Conservation (phyloP, 2,113 vertebrate species). For the Mionectes macconnelli region DNA sequence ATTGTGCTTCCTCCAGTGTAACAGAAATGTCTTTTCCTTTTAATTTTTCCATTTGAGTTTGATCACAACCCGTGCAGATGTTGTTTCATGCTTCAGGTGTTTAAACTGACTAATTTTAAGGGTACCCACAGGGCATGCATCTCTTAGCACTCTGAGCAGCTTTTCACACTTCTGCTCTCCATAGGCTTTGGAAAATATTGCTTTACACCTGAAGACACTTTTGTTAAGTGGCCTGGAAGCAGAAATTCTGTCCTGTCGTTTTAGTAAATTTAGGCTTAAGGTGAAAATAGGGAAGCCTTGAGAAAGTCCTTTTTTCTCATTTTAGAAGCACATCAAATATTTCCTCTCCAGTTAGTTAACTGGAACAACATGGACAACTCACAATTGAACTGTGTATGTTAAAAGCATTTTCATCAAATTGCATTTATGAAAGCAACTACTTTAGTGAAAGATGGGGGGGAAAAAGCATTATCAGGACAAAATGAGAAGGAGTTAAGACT, state of each 20-base stretch:
- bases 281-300: not conserved
- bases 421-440: not conserved
- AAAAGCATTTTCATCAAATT: not conserved
- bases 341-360: not conserved
- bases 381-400: not conserved
- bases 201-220: conserved; percentile 23
- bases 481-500: not conserved
- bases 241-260: not conserved
- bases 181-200: not conserved
- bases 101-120: conserved; percentile 34
- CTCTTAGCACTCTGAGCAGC: conserved; percentile 50
- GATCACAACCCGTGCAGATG: not conserved
- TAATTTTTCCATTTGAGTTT: conserved; percentile 32
- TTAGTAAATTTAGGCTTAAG: not conserved
- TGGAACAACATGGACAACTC: not conserved
- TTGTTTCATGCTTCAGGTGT: conserved; percentile 43
- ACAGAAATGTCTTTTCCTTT: not conserved
- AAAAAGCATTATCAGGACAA: not conserved
- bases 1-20: not conserved
- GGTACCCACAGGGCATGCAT: not conserved
- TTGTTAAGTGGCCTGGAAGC: conserved; percentile 41
- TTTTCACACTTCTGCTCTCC: conserved; percentile 56
- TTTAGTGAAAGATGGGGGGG: not conserved
- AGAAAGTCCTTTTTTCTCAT: not conserved
- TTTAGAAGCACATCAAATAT: not conserved